Base-by-base conservation (phyloP, 2,888 invertebrate genomes). In the Temnothorax unifasciatus region DNA sequence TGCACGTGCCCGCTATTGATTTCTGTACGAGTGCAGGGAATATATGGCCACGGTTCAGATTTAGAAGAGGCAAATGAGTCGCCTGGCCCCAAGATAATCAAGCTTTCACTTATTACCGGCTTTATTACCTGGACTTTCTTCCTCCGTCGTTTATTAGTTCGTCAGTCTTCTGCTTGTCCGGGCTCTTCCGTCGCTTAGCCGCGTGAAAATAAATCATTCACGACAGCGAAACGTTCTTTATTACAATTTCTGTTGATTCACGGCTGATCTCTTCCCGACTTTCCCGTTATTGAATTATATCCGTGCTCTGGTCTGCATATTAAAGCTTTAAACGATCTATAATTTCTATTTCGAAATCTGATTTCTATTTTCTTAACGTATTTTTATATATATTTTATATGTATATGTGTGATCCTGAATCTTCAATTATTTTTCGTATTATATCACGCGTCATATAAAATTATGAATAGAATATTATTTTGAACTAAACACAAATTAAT, bases 1-100 rank as follows among this genome's bases (percentile, higher is more conserved):
- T 44, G 63, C 75, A 71, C 85, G 74, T 66, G 57, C 50, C 21
- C 21, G 68, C 74, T 85, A 85, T 85, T 76, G 85, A 85, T 83
- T 85, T 85, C 63, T 52, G 63, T 57, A 73, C 41, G 84, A 85
- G 61, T 54, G 63, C 18, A 34, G 25, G 13, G 38, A 66, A 52
- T 41, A 41, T 71, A 47, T 76, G 44, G 57, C 50, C 29, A 68
- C 54, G 52, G 47, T 71, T 18, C 54, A 41, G 74, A 21, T 75
- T 82, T 68, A 41, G 44, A 69, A 61, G 69, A 21, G 63, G 47
- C 61, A 41, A 71, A 75, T 41, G 29, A 50, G 52, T 50, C 68
- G 34, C 54, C 18, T 34, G 25, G 47, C 18, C 29, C 29, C 57
- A 44, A 52, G 82, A 84, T 84, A 75, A 84, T 82, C 69, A 82